Percentiles rank a stretch among this genome's conserved stretches.
These are phyloP conservation scores for Oligia fasciuncula DNA, from an alignment of 2,888 invertebrate species.

Conservation along the genomic window DNA sequence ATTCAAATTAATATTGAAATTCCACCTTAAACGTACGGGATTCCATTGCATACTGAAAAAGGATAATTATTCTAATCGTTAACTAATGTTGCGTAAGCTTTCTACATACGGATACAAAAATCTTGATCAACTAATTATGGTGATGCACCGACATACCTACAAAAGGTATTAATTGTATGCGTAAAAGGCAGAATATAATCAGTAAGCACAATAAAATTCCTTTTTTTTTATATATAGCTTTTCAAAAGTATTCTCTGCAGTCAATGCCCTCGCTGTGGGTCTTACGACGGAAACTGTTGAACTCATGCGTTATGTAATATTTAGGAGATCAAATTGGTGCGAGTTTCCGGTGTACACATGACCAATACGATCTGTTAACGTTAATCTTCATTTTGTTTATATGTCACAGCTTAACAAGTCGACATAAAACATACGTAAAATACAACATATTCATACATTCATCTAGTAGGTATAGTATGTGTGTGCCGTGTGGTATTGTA, in stretches of 20 bases:
- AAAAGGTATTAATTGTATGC: slow-evolving; percentile 1
- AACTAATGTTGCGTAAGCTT: slow-evolving; percentile 8
- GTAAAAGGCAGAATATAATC: neutral
- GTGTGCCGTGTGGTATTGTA: slow-evolving; percentile 3
- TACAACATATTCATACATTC: neutral
- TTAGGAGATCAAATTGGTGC: slow-evolving; percentile 15
- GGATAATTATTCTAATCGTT: slow-evolving; percentile 14
- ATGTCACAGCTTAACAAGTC: slow-evolving; percentile 7
- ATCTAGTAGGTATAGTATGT: neutral
- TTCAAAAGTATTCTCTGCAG: neutral
- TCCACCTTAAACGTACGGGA: neutral
- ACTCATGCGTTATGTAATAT: slow-evolving; percentile 16
- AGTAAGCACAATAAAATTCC: neutral
- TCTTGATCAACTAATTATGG: slow-evolving; percentile 15
- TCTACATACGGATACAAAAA: slow-evolving; percentile 12
- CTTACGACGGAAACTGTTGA: slow-evolving; percentile 12
- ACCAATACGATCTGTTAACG: slow-evolving; percentile 16
- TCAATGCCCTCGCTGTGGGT: slow-evolving; percentile 7
- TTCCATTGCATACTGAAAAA: neutral
- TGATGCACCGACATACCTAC: neutral
- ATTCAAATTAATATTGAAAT: slow-evolving; percentile 2
- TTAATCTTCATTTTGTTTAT: slow-evolving; percentile 24
- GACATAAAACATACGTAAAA: slow-evolving; percentile 21
- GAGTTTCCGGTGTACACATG: slow-evolving; percentile 19
- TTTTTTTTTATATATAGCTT: neutral